Base-by-base conservation (phyloP, 2,797 vertebrate genomes). In the Betta splendens region DNA sequence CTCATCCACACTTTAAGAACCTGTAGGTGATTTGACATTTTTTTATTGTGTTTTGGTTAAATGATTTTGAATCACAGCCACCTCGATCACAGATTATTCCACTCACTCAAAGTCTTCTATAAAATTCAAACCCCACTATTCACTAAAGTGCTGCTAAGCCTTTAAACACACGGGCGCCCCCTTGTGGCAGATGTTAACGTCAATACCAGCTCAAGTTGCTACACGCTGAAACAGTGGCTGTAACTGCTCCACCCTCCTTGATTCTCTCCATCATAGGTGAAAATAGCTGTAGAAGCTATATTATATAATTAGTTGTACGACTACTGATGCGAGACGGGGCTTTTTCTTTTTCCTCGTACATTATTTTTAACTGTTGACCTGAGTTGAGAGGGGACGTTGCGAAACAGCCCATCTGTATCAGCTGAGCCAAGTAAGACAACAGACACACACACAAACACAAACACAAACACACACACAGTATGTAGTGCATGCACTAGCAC, bases 341-440 rank as follows among this genome's bases (percentile, higher is more conserved):
- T 29, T 17, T 6, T 5, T 15, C 20, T n/a, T 37, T 43, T 1
- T 2, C 28, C 16, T 23, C 31, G 11, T 7, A 9, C 12, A 23
- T 5, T 36, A 16, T 15, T 26, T 36, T n/a, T 21, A 25, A 3
- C 49, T 29, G 26, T 15, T 15, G 35, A 47, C n/a, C 3, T 13
- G 23, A 12, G 43, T 20, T 11, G 11, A 21, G 31, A 37, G 11
- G 26, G 20, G 16, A 51, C 38, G 36, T 32, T 38, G 28, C 22
- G 10, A 39, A 42, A 47, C 47, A 26, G 1, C 18, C 3, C 3
- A 5, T 22, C 42, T 44, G 21, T 40, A 33, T n/a, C 23, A 51
- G 47, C 40, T 15, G 25, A 46, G 33, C 18, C 23, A 47, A 51
- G 45, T 72, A 68, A 51, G 31, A 5, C 23, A 40, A 33, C 33